These are phyloP conservation scores for Scartelaos histophorus DNA, from an alignment of 2,113 vertebrate genomes.

Conservation along the genomic window DNA sequence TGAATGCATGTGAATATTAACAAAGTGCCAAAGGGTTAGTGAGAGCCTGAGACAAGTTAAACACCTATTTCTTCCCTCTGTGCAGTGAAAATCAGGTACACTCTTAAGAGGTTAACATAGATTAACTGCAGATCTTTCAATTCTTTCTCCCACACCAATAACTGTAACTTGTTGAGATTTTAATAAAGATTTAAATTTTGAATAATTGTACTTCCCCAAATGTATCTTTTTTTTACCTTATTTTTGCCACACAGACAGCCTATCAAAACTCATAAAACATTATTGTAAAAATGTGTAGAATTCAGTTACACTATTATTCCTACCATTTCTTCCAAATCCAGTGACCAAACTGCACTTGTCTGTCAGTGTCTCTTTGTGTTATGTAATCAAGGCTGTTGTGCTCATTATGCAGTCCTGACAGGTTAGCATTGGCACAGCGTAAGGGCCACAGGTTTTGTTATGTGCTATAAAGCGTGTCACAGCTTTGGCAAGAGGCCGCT, in stretches of 20 bases:
- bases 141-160: too few species aligned
- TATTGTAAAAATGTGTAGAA: neutral
- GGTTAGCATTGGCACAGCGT: constrained; percentile 12
- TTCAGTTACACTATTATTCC: neutral
- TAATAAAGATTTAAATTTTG: too few species aligned
- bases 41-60: too few species aligned
- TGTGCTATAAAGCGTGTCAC: constrained; percentile 21
- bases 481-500: constrained; percentile 17
- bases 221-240: neutral
- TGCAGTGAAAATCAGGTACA: too few species aligned
- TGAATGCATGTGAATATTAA: too few species aligned
- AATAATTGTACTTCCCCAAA: too few species aligned
- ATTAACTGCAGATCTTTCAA: too few species aligned
- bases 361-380: constrained; percentile 5
- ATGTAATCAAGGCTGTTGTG: constrained; percentile 7
- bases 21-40: too few species aligned
- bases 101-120: too few species aligned
- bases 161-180: too few species aligned
- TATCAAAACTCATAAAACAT: neutral
- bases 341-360: neutral
- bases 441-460: constrained; percentile 23
- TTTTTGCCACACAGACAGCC: neutral
- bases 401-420: constrained; percentile 8
- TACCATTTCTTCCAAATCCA: neutral
- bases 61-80: too few species aligned